Base-by-base conservation (phyloP, 1,140 invertebrate genomes). In the Bombus consobrinus region DNA sequence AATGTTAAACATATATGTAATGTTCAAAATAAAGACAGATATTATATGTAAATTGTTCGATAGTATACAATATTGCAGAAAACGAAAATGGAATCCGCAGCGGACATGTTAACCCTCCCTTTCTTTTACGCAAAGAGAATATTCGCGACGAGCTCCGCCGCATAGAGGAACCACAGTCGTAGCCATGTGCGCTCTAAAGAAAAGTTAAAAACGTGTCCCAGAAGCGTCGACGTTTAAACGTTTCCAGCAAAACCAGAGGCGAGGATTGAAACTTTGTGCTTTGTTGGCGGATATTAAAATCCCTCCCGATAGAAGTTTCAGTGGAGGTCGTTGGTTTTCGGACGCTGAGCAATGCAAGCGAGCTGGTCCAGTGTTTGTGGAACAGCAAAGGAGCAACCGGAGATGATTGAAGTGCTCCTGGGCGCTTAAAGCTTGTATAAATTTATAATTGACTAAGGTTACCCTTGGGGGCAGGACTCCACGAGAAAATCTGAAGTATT, bases 211-310 rank as follows among this genome's bases (percentile, higher is more conserved):
- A 32, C 62, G n/a, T 66, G 13, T 18, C n/a, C 72, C 78, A 32
- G 22, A 77, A 82, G 73, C 41, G 69, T 32, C n/a, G 62, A 57
- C 22, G 25, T 12, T 28, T 64, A 86, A 75, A 74, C 57, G 43
- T 59, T 47, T 53, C 47, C 25, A 32, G 43, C n/a, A 28, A 32
- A 12, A 25, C n/a, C n/a, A 34, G 6, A 53, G 15, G 25, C 2
- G 57, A 6, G 43, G 13, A 10, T n/a, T 4, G 28, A 28, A 72
- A 43, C 37, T 59, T 73, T 62, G n/a, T 37, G 80, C 68, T 81
- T 81, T 53, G 80, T 43, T 69, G 64, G 64, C 69, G 80, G n/a
- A 81, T 62, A 73, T 81, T 81, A 81, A 73, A 81, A 39, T 73
- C 37, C 39, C 66, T 12, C 0, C 25, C 69, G 37, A 41, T 43